Base-by-base conservation (phyloP, 2,888 invertebrate genomes). In the Eupeodes latifasciatus region DNA sequence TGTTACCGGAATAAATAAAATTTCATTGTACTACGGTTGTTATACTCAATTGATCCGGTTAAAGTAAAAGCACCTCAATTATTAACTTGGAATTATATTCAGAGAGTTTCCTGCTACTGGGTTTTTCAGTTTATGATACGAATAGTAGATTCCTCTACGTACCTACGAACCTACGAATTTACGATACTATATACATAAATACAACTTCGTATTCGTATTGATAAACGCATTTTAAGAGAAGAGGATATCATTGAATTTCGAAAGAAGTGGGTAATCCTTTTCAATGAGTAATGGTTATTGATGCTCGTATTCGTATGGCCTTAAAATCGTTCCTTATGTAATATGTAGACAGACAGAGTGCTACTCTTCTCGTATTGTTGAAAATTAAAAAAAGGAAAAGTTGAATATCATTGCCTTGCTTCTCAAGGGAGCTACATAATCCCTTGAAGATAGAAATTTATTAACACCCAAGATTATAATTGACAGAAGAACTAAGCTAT, bases 31-130 rank as follows among this genome's bases (percentile, higher is more conserved):
- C 12, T 10, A 64, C 34, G 64, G 55, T 16, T n/a, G 11, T 14
- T 64, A 14, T 67, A 44, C 16, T 72, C 59, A 61, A 79, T 74
- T 64, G 81, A 82, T 82, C 47, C 66, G 53, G 61, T 85, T 85
- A 75, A 47, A 72, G 16, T 66, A 66, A 81, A 44, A 77, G 66
- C 66, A 71, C 71, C 66, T 85, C 19, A 85, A 81, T 81, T 81
- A 81, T 85, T 81, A 55, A 85, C 75, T 62, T 66, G 11, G 34
- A 67, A 55, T 69, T 71, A 12, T 55, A 55, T 55, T 40, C 53
- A 27, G 27, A 27, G 34, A 67, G n/a, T 67, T 51, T 67, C 27
- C 51, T 51, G n/a, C 49, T 49, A 2, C 27, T 27, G 27, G n/a
- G 10, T 36, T 67, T 53, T 51, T 51, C 49, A 34, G 49, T 67